These are phyloP conservation scores for Engraulis encrasicolus DNA, from an alignment of 2,113 vertebrate genomes.

Conservation along the genomic window DNA sequence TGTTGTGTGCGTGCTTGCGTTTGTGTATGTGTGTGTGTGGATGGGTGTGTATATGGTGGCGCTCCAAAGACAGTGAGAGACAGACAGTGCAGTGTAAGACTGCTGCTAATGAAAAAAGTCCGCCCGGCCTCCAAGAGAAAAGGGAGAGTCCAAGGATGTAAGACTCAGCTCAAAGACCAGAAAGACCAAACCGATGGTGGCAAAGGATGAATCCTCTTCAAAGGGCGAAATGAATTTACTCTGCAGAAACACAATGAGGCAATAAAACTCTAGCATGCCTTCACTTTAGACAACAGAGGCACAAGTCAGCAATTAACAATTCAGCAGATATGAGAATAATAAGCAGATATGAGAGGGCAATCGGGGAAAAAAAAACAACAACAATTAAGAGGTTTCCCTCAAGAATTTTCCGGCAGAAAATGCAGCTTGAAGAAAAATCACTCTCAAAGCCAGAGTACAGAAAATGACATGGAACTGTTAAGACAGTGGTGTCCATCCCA, in stretches of 20 bases:
- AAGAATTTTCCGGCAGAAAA: conserved; percentile 18
- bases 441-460: conserved; percentile 1
- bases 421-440: conserved; percentile 6
- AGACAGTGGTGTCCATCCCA: too few species aligned
- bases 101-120: conserved; percentile 36
- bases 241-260: conserved; percentile 75
- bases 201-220: conserved; percentile 64
- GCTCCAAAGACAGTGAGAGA: conserved; percentile 25
- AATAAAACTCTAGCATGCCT: conserved; percentile 64
- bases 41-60: not conserved
- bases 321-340: conserved; percentile 14
- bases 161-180: conserved; percentile 42
- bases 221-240: conserved; percentile 55
- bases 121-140: too few species aligned
- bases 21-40: too few species aligned
- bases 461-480: not conserved
- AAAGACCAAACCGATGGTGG: conserved; percentile 54
- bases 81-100: conserved; percentile 56
- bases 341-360: conserved; percentile 4
- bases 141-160: conserved; percentile 45
- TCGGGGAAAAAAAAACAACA: too few species aligned
- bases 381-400: not conserved
- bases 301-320: conserved; percentile 16
- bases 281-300: conserved; percentile 25
- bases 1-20: too few species aligned